Evolutionary conservation across 2,113 vertebrate genomes (phyloP).

Genomic region (Protobothrops flavoviridis): DNA sequence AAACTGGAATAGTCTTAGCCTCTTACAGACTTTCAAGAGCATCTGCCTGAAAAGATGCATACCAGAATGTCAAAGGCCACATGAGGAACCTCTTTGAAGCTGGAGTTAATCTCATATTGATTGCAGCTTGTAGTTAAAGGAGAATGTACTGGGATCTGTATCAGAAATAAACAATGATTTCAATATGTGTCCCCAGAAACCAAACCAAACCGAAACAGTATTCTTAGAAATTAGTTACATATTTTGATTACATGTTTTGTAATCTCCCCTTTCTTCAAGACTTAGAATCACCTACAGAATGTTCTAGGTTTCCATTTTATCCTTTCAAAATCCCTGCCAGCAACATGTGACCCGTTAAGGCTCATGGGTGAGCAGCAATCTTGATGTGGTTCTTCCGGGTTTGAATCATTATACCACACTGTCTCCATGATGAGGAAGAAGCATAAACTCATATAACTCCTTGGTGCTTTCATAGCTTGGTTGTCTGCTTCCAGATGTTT

Average conservation of each 20-base stretch:
- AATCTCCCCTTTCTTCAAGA: background rate
- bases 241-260: background rate
- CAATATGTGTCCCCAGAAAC: background rate
- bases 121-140: conserved; percentile 20
- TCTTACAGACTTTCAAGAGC: conserved; percentile 39
- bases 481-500: background rate
- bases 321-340: background rate
- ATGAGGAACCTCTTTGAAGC: background rate
- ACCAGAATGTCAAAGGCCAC: background rate
- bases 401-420: background rate
- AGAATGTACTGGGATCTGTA: background rate
- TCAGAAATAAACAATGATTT: conserved; percentile 6
- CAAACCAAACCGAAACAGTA: background rate
- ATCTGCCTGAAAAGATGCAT: conserved; percentile 21
- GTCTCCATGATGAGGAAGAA: background rate
- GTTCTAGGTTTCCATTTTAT: background rate
- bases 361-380: background rate
- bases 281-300: background rate
- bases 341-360: background rate
- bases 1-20: conserved; percentile 54
- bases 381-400: background rate
- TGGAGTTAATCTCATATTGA: accelerated
- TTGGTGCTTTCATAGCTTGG: background rate
- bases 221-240: background rate
- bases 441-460: background rate